Conservation (phyloP, 2,888 invertebrate species). For the Drosophila cognata region DNA sequence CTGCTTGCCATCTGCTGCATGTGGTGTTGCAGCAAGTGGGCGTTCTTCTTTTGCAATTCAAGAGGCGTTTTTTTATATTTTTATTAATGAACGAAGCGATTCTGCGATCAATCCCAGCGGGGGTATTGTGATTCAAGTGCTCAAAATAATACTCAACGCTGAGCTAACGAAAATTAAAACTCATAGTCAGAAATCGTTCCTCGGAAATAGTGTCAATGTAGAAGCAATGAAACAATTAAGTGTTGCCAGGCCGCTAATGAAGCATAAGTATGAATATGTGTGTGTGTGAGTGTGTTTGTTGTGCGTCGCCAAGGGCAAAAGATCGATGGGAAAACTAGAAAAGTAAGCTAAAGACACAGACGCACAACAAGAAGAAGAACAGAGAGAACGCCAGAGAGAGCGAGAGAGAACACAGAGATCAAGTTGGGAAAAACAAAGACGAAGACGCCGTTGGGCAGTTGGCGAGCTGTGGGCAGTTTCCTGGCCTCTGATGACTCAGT, state of each 20-base stretch:
- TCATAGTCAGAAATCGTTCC: constrained; percentile 21
- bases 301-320: constrained; percentile 51
- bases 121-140: constrained; percentile 46
- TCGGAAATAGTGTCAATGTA: constrained; percentile 59
- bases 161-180: constrained; percentile 21
- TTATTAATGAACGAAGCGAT: constrained; percentile 53
- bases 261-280: constrained; percentile 36
- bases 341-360: constrained; percentile 22
- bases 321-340: constrained; percentile 54
- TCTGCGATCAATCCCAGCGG: constrained; percentile 19
- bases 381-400: constrained; percentile 21
- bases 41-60: constrained; percentile 63
- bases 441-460: constrained; percentile 46
- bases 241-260: constrained; percentile 60
- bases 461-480: constrained; percentile 56
- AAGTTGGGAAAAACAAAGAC: constrained; percentile 29
- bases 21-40: constrained; percentile 50
- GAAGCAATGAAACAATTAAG: constrained; percentile 63
- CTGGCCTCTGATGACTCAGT: constrained; percentile 62
- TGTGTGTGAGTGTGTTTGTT: neutral
- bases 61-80: constrained; percentile 50
- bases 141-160: neutral
- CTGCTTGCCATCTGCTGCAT: constrained; percentile 39
- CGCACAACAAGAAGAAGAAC: constrained; percentile 21
- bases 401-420: constrained; percentile 30